These are phyloP conservation scores for Alcis repandata DNA, from an alignment of 2,888 invertebrate genomes.

Conservation along the genomic window DNA sequence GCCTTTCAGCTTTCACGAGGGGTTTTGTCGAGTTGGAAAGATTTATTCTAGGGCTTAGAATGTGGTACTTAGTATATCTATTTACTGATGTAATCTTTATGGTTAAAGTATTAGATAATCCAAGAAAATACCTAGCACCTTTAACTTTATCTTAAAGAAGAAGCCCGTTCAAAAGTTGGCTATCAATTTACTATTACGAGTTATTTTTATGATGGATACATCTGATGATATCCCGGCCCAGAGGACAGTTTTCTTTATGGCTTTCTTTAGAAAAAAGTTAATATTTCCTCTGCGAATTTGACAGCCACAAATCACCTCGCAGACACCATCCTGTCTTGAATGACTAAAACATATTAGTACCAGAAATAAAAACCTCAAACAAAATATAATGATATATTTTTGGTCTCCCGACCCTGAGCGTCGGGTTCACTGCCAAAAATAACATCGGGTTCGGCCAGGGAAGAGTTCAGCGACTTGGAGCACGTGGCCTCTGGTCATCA, in stretches of 20 bases:
- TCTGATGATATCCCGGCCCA: not conserved
- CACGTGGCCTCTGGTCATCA: conserved; percentile 35
- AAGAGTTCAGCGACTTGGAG: conserved; percentile 54
- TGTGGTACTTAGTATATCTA: not conserved
- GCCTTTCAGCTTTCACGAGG: conserved; percentile 41
- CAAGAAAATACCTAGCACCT: not conserved
- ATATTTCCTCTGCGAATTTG: conserved; percentile 5
- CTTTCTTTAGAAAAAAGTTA: not conserved
- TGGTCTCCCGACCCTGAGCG: conserved; percentile 49
- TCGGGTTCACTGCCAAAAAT: conserved; percentile 67
- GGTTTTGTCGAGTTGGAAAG: conserved; percentile 32
- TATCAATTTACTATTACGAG: not conserved
- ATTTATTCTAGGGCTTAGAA: conserved; percentile 23
- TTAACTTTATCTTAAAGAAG: no score
- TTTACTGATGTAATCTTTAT: not conserved
- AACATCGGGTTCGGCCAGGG: conserved; percentile 49
- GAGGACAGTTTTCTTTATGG: not conserved
- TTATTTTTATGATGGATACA: no score
- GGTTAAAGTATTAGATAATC: not conserved
- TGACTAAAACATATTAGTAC: conserved; percentile 27
- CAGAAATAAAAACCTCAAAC: conserved; percentile 26
- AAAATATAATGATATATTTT: conserved; percentile 46
- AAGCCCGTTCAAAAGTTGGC: not conserved
- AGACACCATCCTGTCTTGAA: conserved; percentile 24
- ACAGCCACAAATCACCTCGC: conserved; percentile 12